Evolutionary conservation across 2,888 invertebrate species (phyloP).

Genomic region (Melanostoma mellinum): DNA sequence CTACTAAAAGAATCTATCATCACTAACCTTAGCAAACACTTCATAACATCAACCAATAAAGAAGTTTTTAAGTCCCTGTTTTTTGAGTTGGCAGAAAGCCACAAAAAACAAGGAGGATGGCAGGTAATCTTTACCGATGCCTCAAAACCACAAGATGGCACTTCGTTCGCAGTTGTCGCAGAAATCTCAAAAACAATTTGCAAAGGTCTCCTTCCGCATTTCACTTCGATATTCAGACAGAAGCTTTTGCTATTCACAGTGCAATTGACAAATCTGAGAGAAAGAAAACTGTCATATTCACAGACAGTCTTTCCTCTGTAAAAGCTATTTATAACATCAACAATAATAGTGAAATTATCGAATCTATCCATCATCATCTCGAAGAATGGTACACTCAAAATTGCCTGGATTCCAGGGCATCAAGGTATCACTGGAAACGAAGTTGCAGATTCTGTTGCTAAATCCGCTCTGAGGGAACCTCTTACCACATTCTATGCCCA

Average conservation of each 20-base stretch:
- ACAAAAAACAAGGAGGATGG: constrained; percentile 24
- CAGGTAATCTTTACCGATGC: constrained; percentile 37
- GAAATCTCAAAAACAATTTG: constrained; percentile 18
- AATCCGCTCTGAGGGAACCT: constrained; percentile 30
- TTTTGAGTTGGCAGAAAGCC: constrained; percentile 3
- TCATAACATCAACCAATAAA: constrained; percentile 8
- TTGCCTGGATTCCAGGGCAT: constrained; percentile 21
- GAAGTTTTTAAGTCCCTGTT: constrained; percentile 24
- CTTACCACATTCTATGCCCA: constrained; percentile 13
- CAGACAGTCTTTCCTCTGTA: constrained; percentile 40
- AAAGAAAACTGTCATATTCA: constrained; percentile 38
- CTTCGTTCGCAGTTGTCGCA: constrained; percentile 48
- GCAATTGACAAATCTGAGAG: constrained; percentile 20
- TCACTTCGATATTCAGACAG: constrained; percentile 50
- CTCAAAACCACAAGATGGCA: constrained; percentile 31
- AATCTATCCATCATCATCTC: constrained; percentile 22
- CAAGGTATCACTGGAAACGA: constrained; percentile 23
- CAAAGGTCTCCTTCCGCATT: constrained; percentile 27
- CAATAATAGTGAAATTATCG: constrained; percentile 10
- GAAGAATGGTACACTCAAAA: not conserved
- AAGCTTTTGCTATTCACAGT: constrained; percentile 42
- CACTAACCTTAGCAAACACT: constrained; percentile 8
- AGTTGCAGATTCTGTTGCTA: constrained; percentile 10
- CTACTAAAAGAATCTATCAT: not conserved
- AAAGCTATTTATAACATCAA: constrained; percentile 31